Conservation (phyloP, 1,140 invertebrate genomes). For the Zelostemma sp. region DNA sequence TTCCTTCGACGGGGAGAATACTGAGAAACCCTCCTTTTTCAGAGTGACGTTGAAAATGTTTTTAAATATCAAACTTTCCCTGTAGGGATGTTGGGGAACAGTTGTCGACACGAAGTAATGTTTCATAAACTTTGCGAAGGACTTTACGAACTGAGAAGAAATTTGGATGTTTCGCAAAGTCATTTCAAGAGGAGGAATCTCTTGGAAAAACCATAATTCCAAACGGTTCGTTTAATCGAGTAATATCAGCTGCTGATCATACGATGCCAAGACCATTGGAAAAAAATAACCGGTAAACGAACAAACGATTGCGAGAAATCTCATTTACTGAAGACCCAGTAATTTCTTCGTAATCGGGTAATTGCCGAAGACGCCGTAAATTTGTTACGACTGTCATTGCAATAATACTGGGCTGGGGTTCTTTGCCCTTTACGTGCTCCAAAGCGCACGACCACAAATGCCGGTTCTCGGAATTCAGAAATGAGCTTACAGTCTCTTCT, state of each 20-base stretch:
- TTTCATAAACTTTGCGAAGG: not conserved
- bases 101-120: slow-evolving; percentile 2
- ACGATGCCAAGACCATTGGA: not conserved
- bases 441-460: not conserved
- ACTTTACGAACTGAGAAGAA: not conserved
- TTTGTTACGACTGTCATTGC: slow-evolving; percentile 14
- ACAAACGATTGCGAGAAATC: not conserved
- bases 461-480: slow-evolving; percentile 10
- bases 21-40: slow-evolving; percentile 7
- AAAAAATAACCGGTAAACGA: not conserved
- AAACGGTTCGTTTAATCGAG: not conserved
- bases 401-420: slow-evolving; percentile 12
- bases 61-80: slow-evolving; percentile 5
- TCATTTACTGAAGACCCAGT: slow-evolving; percentile 4
- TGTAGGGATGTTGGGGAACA: not conserved
- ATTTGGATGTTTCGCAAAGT: slow-evolving; percentile 3
- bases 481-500: slow-evolving; percentile 1
- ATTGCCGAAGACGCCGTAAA: slow-evolving; percentile 6
- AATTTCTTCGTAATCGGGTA: slow-evolving; percentile 6
- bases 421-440: slow-evolving; percentile 5
- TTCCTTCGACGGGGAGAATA: not conserved
- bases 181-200: not conserved
- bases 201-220: not conserved
- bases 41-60: not conserved
- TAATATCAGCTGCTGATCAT: not conserved